These are phyloP conservation scores for Allophyes oxyacanthae DNA, from an alignment of 2,888 invertebrate genomes.

Conservation along the genomic window DNA sequence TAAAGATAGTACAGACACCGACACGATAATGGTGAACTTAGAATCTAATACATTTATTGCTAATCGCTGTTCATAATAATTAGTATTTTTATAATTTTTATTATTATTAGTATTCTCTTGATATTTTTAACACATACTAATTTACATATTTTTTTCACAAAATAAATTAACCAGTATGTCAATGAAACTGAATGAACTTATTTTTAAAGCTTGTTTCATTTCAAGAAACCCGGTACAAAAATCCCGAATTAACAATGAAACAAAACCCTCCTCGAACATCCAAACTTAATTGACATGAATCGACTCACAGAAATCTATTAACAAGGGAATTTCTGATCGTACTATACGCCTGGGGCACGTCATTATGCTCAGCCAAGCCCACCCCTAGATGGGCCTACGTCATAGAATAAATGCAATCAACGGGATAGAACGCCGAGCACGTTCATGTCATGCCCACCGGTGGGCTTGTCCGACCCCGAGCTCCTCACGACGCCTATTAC, in stretches of 20 bases:
- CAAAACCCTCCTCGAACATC: slow-evolving; percentile 34
- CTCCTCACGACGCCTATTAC: slow-evolving; percentile 62
- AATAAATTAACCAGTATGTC: no score
- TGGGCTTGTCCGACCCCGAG: slow-evolving; percentile 51
- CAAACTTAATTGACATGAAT: slow-evolving; percentile 49
- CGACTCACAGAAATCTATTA: slow-evolving; percentile 49
- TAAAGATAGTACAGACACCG: no score
- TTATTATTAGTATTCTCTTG: no score
- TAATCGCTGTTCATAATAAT: no score
- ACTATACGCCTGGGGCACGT: slow-evolving; percentile 42
- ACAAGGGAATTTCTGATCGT: slow-evolving; percentile 51
- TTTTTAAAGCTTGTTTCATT: neutral
- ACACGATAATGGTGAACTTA: no score
- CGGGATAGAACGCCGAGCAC: slow-evolving; percentile 62
- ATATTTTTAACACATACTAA: no score
- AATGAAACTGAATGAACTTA: no score
- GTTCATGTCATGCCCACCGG: slow-evolving; percentile 63
- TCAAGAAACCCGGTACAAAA: slow-evolving; percentile 10
- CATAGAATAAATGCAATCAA: slow-evolving; percentile 72
- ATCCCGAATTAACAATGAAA: slow-evolving; percentile 14
- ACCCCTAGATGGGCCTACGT: slow-evolving; percentile 52
- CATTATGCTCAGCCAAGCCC: slow-evolving; percentile 46
- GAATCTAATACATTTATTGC: no score
- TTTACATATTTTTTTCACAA: no score
- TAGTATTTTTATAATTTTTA: no score